Conservation (phyloP, 2,797 vertebrate genomes). For the Acipenser ruthenus region DNA sequence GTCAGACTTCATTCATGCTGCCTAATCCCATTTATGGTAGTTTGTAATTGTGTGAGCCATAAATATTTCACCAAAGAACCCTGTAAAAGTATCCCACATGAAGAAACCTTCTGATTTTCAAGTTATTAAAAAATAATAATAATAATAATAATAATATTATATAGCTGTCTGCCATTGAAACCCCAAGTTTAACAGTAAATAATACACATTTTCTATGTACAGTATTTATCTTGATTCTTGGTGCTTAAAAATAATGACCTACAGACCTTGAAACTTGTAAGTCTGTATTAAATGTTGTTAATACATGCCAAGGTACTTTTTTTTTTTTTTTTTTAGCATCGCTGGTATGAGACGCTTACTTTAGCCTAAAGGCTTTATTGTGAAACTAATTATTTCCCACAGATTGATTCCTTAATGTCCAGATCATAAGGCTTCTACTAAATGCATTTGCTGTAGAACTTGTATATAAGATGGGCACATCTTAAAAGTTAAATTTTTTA, state of each 20-base stretch:
- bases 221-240: too few species aligned
- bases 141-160: background rate
- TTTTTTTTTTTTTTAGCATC: constrained; percentile 21
- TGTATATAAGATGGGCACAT: too few species aligned
- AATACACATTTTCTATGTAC: too few species aligned
- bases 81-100: constrained; percentile 1
- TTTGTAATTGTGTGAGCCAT: constrained; percentile 2
- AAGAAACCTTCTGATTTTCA: background rate
- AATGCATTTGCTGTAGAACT: too few species aligned
- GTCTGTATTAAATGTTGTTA: too few species aligned
- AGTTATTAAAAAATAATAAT: background rate
- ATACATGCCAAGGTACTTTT: too few species aligned
- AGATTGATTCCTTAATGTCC: constrained; percentile 26
- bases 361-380: constrained; percentile 33
- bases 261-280: too few species aligned
- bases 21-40: background rate
- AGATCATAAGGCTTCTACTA: constrained; percentile 3
- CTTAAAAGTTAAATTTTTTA: too few species aligned
- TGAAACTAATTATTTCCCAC: constrained; percentile 45
- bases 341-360: constrained; percentile 27
- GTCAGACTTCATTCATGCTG: background rate
- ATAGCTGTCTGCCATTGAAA: too few species aligned
- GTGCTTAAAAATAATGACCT: too few species aligned
- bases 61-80: constrained; percentile 1
- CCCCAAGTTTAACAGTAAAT: too few species aligned